Percentiles rank a stretch among this genome's conserved stretches.
Evolutionary conservation across 2,888 invertebrate species (phyloP).

Genomic region (Cryptocephalus moraei): DNA sequence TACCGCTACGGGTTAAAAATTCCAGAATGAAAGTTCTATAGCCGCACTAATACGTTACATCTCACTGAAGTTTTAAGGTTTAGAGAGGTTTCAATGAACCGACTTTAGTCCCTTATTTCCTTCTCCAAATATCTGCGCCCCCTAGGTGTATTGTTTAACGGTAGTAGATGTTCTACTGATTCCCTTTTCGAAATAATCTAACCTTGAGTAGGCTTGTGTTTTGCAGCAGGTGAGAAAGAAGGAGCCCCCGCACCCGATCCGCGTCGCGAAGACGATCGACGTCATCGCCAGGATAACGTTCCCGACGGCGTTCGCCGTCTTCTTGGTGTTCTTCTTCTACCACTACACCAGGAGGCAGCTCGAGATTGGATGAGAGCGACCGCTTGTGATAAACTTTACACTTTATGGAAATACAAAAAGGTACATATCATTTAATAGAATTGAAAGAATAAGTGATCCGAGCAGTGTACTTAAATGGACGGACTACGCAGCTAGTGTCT

Average conservation of each 20-base stretch:
- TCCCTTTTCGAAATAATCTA: slow-evolving; percentile 24
- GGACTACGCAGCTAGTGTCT: too few relatives aligned
- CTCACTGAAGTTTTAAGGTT: too few relatives aligned
- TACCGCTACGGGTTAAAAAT: too few relatives aligned
- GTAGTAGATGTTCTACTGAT: slow-evolving; percentile 1
- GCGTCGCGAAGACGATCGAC: slow-evolving; percentile 90
- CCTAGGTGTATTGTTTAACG: too few relatives aligned
- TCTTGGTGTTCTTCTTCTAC: slow-evolving; percentile 91
- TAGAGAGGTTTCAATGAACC: too few relatives aligned
- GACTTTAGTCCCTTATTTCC: too few relatives aligned
- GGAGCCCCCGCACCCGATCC: slow-evolving; percentile 84
- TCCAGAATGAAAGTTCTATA: too few relatives aligned
- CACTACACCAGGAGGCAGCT: slow-evolving; percentile 53
- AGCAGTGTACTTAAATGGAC: neutral
- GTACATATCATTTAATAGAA: slow-evolving; percentile 13
- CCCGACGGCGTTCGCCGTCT: slow-evolving; percentile 85
- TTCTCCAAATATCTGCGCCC: too few relatives aligned
- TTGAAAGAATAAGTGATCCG: neutral
- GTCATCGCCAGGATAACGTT: slow-evolving; percentile 90
- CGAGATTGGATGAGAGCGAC: neutral
- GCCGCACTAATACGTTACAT: too few relatives aligned
- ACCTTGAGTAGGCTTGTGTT: slow-evolving; percentile 57
- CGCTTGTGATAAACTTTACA: neutral
- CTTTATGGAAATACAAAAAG: slow-evolving; percentile 2
- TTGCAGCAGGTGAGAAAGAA: slow-evolving; percentile 85